phyloP scores from a whole-genome alignment of 2,113 vertebrate species.

The Vireo altiloquus region DNA sequence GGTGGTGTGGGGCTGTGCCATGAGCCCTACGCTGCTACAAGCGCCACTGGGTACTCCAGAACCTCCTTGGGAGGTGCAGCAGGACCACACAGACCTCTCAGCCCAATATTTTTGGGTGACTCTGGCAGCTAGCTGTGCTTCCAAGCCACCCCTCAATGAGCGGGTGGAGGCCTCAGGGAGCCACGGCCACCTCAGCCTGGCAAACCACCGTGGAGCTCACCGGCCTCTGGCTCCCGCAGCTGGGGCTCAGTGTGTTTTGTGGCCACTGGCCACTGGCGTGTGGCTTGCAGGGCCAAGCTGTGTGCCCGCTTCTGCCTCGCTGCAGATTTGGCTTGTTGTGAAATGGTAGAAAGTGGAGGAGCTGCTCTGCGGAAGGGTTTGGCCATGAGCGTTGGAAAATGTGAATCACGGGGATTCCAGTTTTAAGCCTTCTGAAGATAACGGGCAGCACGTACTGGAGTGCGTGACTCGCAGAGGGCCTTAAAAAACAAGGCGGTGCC shows the following conservation, averaged over 20 bases:
- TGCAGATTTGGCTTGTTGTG: not conserved
- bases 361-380: not conserved
- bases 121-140: not conserved
- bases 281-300: not conserved
- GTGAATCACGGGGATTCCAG: slow-evolving; percentile 56
- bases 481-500: slow-evolving; percentile 35
- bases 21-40: fast-evolving
- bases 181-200: slow-evolving; percentile 1
- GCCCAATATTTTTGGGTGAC: not conserved
- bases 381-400: slow-evolving; percentile 42
- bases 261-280: fast-evolving
- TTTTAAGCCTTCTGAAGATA: slow-evolving; percentile 48
- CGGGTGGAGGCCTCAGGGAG: fast-evolving
- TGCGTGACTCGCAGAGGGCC: slow-evolving; percentile 41
- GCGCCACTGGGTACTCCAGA: not conserved
- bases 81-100: not conserved
- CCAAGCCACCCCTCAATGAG: not conserved
- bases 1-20: not conserved
- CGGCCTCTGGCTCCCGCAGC: not conserved
- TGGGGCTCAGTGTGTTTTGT: fast-evolving
- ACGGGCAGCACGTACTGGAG: slow-evolving; percentile 28
- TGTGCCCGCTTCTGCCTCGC: not conserved
- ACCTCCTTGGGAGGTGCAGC: not conserved
- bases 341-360: not conserved
- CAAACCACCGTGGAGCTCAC: not conserved